Evolutionary conservation across 2,113 vertebrate species (phyloP).

Genomic region (Cyphomyrus discorhynchus): DNA sequence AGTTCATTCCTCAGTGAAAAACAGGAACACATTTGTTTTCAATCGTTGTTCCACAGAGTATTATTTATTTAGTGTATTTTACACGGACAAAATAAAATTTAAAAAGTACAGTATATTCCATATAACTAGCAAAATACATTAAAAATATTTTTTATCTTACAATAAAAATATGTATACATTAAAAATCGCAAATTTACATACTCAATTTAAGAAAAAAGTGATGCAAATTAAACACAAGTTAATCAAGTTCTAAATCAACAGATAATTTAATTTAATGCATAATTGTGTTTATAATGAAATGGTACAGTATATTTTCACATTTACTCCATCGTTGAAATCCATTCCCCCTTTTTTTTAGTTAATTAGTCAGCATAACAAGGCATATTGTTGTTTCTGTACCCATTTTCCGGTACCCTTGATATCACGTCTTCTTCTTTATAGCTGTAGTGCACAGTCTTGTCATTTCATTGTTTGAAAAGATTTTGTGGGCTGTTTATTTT

Average conservation of each 20-base stretch:
- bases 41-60: neutral
- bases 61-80: neutral
- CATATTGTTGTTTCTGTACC: neutral
- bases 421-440: neutral
- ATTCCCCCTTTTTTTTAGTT: neutral
- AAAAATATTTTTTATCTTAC: neutral
- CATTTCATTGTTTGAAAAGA: neutral
- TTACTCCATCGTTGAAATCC: neutral
- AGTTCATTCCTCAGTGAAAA: neutral
- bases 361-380: neutral
- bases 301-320: neutral
- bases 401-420: neutral
- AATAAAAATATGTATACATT: neutral
- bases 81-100: no score
- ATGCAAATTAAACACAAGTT: neutral
- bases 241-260: neutral
- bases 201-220: neutral
- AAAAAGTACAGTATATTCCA: neutral
- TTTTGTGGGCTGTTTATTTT: neutral
- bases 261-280: neutral
- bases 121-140: neutral
- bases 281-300: neutral
- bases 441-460: neutral
- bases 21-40: neutral
- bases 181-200: neutral